Base-by-base conservation (phyloP, 2,113 vertebrate species). In the Gallinago jamesoni region DNA sequence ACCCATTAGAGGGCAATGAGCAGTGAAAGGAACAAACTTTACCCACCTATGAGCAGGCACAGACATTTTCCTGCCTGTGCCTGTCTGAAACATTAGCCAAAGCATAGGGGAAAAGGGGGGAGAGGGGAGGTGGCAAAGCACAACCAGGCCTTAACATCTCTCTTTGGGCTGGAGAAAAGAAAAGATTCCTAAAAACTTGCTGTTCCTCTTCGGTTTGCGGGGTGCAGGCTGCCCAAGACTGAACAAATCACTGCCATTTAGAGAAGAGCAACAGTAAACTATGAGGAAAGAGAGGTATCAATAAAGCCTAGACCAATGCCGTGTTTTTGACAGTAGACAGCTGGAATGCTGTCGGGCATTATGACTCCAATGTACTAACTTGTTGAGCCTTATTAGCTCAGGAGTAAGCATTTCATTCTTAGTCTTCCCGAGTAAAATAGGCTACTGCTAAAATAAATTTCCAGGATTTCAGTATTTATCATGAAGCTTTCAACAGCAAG, bases 61-160 rank as follows among this genome's bases (percentile, higher is more conserved):
- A 67, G 47, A 45, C 30, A 10, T 66, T 33, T 45, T 66, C 63
- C 63, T 41, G 62, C 39, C 37, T 14, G 25, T 41, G 19, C 11
- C 3, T 15, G 14, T 31, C 56, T 53, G 41, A 45, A 24, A 35
- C 25, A 21, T 67, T 57, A 48, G 57, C 63, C 53, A n/a, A 62
- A 63, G 45, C 0, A 0, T 1, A 59, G 14, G 9, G 15, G 18
- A 3, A 60, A 89, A 60, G 35, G 1, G 24, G 85, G 43, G 7
- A 70, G 70, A 76, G 28, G 18, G 21, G 87, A 93, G 9, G 60
- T 18, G 30, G 45, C 19, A 83, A 76, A 93, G 35, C 27, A 45
- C 20, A 56, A 80, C 27, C 16, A 85, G 66, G 18, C 13, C 45
- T 87, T 68, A 70, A 84, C 0, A 1, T 39, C 21, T 74, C 37